phyloP scores from a whole-genome alignment of 2,797 vertebrate species.

The Gambusia yucatana region DNA sequence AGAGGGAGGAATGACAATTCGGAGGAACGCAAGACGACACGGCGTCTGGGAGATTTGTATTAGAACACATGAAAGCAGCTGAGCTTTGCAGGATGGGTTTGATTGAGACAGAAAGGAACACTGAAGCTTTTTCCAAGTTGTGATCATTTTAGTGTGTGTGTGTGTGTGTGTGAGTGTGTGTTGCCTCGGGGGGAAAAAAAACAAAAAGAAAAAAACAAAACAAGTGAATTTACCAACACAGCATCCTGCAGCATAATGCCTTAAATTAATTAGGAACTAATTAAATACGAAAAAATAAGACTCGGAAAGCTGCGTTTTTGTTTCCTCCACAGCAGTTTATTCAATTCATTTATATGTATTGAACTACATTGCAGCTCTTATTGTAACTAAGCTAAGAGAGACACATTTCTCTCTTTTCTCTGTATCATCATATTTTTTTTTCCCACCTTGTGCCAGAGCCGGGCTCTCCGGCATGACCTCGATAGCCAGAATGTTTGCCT shows the following conservation, averaged over 20 bases:
- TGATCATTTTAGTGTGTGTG: constrained; percentile 55
- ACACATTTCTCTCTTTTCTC: constrained; percentile 23
- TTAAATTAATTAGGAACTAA: constrained; percentile 73
- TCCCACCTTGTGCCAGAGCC: constrained; percentile 73
- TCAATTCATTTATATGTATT: constrained; percentile 53
- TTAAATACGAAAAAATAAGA: constrained; percentile 71
- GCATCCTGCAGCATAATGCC: constrained; percentile 63
- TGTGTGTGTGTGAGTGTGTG: constrained; percentile 31
- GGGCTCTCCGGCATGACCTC: constrained; percentile 67
- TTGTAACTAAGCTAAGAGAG: constrained; percentile 32
- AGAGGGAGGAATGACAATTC: constrained; percentile 65
- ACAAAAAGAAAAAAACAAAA: constrained; percentile 7
- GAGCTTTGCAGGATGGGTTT: constrained; percentile 59
- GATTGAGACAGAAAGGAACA: constrained; percentile 57
- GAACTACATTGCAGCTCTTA: constrained; percentile 20
- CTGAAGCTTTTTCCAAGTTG: constrained; percentile 69
- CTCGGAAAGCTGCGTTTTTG: constrained; percentile 1
- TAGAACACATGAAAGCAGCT: constrained; percentile 71
- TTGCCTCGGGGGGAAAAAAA: constrained; percentile 46
- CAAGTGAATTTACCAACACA: constrained; percentile 63
- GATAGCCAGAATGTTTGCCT: constrained; percentile 71
- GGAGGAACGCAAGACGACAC: constrained; percentile 43
- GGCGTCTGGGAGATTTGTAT: constrained; percentile 69
- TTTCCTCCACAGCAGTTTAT: constrained; percentile 34
- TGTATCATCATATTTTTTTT: constrained; percentile 49